Evolutionary conservation across 2,888 invertebrate species (phyloP).

Genomic region (Crematogaster levior): DNA sequence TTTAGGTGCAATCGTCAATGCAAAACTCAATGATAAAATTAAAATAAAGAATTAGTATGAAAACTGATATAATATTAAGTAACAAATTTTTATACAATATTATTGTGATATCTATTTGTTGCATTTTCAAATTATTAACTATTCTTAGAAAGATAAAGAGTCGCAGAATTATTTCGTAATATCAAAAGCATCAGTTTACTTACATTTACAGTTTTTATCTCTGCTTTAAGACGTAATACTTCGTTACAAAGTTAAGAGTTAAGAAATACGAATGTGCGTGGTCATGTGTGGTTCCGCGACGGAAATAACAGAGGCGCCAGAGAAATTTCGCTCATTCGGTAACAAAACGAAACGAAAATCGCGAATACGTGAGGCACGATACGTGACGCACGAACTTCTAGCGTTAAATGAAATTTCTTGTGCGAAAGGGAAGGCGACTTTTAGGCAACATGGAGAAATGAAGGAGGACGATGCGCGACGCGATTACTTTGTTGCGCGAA

Average conservation of each 20-base stretch:
- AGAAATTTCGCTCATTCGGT: conserved; percentile 3
- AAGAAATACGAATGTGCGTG: not conserved
- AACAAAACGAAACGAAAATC: conserved; percentile 25
- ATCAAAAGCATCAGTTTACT: not conserved
- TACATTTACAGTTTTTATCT: not conserved
- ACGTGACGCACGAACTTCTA: not conserved
- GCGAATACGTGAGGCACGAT: not conserved
- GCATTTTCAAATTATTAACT: not conserved
- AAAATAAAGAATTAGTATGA: not conserved
- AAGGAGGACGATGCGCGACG: not conserved
- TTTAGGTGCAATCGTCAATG: not conserved
- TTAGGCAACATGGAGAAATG: not conserved
- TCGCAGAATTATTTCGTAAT: not conserved
- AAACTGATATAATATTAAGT: not conserved
- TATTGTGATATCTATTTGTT: not conserved
- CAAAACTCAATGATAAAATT: not conserved
- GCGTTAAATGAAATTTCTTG: conserved; percentile 56
- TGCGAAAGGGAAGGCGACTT: not conserved
- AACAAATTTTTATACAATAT: not conserved
- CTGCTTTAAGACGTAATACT: too few relatives aligned
- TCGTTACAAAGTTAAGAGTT: not conserved
- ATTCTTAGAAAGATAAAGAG: not conserved
- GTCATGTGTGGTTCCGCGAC: not conserved
- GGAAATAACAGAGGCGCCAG: not conserved
- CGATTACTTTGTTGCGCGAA: conserved; percentile 59